Base-by-base conservation (phyloP, 2,113 vertebrate species). In the Burhinus oedicnemus region DNA sequence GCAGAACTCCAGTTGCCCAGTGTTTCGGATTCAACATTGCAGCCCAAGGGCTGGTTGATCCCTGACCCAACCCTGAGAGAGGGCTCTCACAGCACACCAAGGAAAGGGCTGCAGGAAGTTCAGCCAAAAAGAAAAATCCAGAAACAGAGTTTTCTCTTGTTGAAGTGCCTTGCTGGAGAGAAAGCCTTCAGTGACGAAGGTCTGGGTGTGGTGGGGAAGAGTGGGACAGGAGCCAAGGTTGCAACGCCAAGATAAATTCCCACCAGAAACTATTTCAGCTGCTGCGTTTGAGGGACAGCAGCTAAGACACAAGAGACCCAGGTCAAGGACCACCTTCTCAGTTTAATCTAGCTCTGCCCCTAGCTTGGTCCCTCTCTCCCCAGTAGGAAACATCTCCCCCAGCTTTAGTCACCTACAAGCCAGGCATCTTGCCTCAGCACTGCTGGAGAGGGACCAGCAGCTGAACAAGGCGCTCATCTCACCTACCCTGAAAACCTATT, bases 31-130 rank as follows among this genome's bases (percentile, higher is more conserved):
- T 36, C 42, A 18, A 25, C 2, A 21, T 1, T 14, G 21, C 44
- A 71, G 75, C 47, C 69, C 36, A 17, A 4, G 26, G 44, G 14
- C 15, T 20, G 42, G 12, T 2, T 22, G 58, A 58, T 42, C 74
- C 44, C 20, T 17, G 58, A 68, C 75, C 27, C 47, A 38, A 21
- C 40, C 49, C 22, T 25, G 49, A 51, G 23, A 70, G 4, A 74
- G 3, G 9, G 32, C 3, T 60, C 79, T 57, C 3, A 0, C 1
- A 5, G 58, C 70, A 84, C 9, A 2, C 12, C 32, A 40, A 68
- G 54, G 23, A 25, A 68, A 60, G 14, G 54, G 40, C 1, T 66
- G 83, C 6, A 70, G 22, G 27, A 80, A 69, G 62, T 54, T 61
- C 52, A 92, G 20, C 10, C 49, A 36, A 26, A 72, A 57, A 47